Base-by-base conservation (phyloP, 1,140 invertebrate species). In the Leptinotarsa texana region DNA sequence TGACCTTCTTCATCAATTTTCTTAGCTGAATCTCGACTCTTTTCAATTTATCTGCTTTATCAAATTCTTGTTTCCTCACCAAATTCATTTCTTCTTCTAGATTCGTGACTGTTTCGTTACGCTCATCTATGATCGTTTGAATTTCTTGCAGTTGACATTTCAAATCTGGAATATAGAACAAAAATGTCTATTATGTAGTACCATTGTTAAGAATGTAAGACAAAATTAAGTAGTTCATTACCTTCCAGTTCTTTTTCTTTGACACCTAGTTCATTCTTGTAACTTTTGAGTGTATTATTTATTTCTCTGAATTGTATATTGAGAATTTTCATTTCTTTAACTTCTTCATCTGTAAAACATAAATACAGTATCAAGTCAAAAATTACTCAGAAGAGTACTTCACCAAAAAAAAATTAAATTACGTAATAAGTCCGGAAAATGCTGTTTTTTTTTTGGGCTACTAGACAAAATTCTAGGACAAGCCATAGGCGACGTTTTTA, bases 21-120 rank as follows among this genome's bases (percentile, higher is more conserved):
- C 75, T 81, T 62, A 82, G 47, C 61, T 81, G 77, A 47, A 73
- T 33, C 33, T 87, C 57, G 75, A 85, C 63, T 77, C 80, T 81
- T 80, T 84, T 69, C 78, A 81, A 71, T 85, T 87, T 79, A 80
- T 86, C 66, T 79, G 80, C 68, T 81, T 82, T 69, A 81, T 74
- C 74, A 63, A 49, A 24, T 61, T 85, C 82, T 42, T 84, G 83
- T 69, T 86, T 82, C 47, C 83, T 82, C 61, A 82, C 61, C 8
- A 76, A 75, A 8, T 84, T 66, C 67, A 79, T 85, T 65, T 87
- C 86, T 2, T 77, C 74, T 72, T 86, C 83, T 1, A 82, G 63
- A 24, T 81, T 57, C 2, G 67, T 17, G 11, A 80, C 42, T 51
- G 63, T 61, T 27, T 81, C 76, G 57, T 78, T 73, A 13, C 77